A percentile compares a stretch with the other conserved stretches of the same genome.
phyloP scores from a whole-genome alignment of 1,140 invertebrate species.

The Centruroides vittatus region DNA sequence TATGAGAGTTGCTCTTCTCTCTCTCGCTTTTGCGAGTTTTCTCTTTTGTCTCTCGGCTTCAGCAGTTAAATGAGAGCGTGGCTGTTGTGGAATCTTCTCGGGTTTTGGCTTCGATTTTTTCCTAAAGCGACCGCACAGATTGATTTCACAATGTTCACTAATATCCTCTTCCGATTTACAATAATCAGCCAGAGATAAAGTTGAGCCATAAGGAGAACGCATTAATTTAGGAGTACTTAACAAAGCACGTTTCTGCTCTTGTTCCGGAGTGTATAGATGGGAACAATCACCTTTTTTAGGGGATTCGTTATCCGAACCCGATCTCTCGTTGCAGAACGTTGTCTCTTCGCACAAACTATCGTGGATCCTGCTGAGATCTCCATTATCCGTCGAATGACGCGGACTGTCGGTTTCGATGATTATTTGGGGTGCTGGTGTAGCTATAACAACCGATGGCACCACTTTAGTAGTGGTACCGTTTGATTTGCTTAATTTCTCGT shows the following conservation, averaged over 20 bases:
- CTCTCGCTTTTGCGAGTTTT: constrained; percentile 83
- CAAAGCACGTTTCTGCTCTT: constrained; percentile 1
- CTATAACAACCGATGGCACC: neutral
- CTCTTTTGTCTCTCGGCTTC: constrained; percentile 86
- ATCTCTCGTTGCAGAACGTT: neutral
- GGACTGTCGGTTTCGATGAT: constrained; percentile 1
- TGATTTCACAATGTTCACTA: neutral
- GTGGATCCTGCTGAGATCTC: neutral
- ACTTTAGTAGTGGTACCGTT: neutral
- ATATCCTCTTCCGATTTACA: constrained; percentile 15
- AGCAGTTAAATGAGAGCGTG: neutral
- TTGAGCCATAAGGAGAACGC: constrained; percentile 17
- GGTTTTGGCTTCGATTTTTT: neutral
- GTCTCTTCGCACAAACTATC: neutral
- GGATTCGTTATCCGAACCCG: neutral
- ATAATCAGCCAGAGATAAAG: constrained; percentile 16
- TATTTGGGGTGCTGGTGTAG: constrained; percentile 1
- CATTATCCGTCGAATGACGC: neutral
- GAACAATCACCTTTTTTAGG: neutral
- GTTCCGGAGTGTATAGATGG: neutral
- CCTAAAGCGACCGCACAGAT: no score
- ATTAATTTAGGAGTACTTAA: constrained; percentile 15
- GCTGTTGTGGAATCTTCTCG: neutral
- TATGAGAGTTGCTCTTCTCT: constrained; percentile 90
- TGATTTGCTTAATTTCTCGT: neutral